Percentiles rank a stretch among this genome's conserved stretches.
phyloP scores from a whole-genome alignment of 2,888 invertebrate genomes.

The Drosophila maculinotata region DNA sequence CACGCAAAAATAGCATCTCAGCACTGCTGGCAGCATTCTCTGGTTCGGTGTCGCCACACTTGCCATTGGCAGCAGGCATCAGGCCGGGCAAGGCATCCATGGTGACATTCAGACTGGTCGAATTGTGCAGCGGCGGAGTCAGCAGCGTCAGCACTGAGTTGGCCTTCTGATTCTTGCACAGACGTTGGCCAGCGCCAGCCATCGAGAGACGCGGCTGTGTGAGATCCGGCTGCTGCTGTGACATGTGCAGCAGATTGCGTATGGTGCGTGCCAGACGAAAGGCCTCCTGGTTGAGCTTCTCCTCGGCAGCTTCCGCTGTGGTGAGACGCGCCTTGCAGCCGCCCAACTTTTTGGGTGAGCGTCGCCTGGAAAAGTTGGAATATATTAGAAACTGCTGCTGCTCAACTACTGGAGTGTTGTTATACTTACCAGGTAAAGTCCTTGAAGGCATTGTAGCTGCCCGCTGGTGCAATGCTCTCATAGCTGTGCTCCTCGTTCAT shows the following conservation, averaged over 20 bases:
- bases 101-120: constrained; percentile 55
- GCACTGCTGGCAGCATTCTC: constrained; percentile 52
- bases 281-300: constrained; percentile 89
- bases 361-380: constrained; percentile 74
- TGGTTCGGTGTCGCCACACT: neutral
- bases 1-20: constrained; percentile 83
- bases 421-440: constrained; percentile 87
- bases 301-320: constrained; percentile 87
- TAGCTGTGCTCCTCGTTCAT: constrained; percentile 70
- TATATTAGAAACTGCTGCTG: neutral
- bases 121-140: constrained; percentile 63
- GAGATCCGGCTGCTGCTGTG: constrained; percentile 87
- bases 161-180: constrained; percentile 58
- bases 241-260: constrained; percentile 88
- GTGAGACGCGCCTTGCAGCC: constrained; percentile 87
- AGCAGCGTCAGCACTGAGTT: constrained; percentile 58
- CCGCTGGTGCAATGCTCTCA: constrained; percentile 72
- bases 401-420: neutral
- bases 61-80: neutral
- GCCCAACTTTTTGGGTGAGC: constrained; percentile 86
- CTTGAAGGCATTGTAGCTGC: constrained; percentile 85
- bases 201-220: constrained; percentile 62
- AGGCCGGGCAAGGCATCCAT: constrained; percentile 28
- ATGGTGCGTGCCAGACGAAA: constrained; percentile 88
- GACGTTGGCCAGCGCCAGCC: constrained; percentile 52